Conservation (phyloP, 2,113 vertebrate species). For the Suricata suricatta region DNA sequence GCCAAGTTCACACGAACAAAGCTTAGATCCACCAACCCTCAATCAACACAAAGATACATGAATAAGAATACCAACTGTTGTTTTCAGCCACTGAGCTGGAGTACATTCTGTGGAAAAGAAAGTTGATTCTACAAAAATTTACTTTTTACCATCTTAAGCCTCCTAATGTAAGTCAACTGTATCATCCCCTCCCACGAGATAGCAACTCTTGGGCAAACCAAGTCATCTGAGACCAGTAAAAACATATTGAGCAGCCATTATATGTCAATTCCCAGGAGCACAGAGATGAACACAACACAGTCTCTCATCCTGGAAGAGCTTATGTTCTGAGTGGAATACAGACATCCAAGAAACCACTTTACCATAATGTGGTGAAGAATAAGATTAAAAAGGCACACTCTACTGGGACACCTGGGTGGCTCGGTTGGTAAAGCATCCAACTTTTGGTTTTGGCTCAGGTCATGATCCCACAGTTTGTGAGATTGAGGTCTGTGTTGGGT, state of each 20-base stretch:
- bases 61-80: background rate
- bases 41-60: background rate
- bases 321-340: background rate
- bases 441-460: too few relatives aligned
- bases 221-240: background rate
- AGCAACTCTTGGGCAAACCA: background rate
- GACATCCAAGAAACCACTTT: background rate
- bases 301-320: background rate
- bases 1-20: background rate
- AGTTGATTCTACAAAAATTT: background rate
- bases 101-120: background rate
- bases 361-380: background rate
- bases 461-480: too few relatives aligned
- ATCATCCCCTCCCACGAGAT: background rate
- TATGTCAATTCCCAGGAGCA: background rate
- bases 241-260: background rate
- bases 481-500: too few relatives aligned
- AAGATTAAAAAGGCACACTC: background rate
- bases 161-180: background rate
- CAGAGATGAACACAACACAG: background rate
- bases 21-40: background rate
- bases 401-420: background rate
- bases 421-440: too few relatives aligned
- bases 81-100: background rate
- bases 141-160: background rate